phyloP scores from a whole-genome alignment of 2,888 invertebrate genomes.

The Eretmocerus hayati region DNA sequence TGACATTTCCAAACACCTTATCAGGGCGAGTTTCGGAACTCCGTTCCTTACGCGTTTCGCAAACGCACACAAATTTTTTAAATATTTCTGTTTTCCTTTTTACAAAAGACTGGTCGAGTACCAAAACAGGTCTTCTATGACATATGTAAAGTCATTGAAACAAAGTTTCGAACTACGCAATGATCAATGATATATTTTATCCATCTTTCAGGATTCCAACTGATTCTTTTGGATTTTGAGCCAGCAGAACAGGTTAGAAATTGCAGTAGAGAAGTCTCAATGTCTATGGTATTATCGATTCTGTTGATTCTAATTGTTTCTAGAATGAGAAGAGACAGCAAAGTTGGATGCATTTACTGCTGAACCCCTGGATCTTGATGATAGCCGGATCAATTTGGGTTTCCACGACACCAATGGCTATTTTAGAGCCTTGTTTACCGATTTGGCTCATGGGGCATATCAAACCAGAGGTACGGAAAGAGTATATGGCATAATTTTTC shows the following conservation, averaged over 20 bases:
- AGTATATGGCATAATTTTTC: no score
- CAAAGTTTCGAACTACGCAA: no score
- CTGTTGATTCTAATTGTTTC: background rate
- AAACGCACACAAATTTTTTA: no score
- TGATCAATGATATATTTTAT: background rate
- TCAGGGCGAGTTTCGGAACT: no score
- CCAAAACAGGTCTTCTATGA: no score
- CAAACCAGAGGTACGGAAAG: constrained; percentile 51
- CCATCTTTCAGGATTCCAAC: constrained; percentile 31
- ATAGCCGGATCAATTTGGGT: constrained; percentile 65
- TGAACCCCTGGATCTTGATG: constrained; percentile 58
- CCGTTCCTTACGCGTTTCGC: no score
- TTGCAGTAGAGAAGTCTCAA: background rate
- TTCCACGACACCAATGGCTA: constrained; percentile 75
- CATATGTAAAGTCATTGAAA: no score
- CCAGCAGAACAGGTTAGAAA: constrained; percentile 27
- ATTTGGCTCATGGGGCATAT: constrained; percentile 69
- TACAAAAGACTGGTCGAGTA: no score
- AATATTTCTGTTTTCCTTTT: no score
- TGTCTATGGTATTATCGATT: background rate
- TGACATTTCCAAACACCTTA: no score
- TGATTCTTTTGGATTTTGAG: constrained; percentile 38
- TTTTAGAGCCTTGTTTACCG: constrained; percentile 75
- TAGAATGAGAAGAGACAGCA: constrained; percentile 25
- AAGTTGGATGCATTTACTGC: constrained; percentile 54